These are phyloP conservation scores for Tipula vernalis DNA, from an alignment of 2,888 invertebrate genomes.

Conservation along the genomic window DNA sequence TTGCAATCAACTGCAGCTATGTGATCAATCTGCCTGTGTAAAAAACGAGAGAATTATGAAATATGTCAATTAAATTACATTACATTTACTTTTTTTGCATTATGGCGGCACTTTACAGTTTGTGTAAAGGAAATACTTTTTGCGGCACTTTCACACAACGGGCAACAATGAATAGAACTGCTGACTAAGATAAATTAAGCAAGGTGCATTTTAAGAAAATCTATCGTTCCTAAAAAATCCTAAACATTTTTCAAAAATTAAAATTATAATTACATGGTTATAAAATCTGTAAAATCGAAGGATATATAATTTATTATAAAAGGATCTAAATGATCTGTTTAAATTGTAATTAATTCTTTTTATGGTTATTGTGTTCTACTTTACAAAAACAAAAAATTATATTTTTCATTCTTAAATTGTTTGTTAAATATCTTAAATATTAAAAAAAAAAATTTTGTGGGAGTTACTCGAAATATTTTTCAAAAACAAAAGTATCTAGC, in stretches of 20 bases:
- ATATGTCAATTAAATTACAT: too few relatives aligned
- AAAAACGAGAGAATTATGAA: too few relatives aligned
- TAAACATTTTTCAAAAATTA: not conserved
- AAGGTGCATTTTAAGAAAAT: not conserved
- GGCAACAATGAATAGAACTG: not conserved
- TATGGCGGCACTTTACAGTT: too few relatives aligned
- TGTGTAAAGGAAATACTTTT: not conserved
- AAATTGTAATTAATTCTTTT: not conserved
- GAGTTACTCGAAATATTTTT: not conserved
- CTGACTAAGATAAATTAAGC: not conserved
- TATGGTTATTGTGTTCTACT: not conserved
- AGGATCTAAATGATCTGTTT: not conserved
- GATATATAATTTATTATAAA: not conserved
- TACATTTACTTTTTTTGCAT: too few relatives aligned
- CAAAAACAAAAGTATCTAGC: not conserved
- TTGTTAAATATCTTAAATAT: not conserved
- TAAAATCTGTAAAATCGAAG: not conserved
- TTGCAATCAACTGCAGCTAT: too few relatives aligned
- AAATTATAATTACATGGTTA: not conserved
- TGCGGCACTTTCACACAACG: not conserved
- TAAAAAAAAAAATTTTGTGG: not conserved
- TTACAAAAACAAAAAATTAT: not conserved
- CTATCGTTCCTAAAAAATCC: not conserved
- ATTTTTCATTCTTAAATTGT: not conserved
- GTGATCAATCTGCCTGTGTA: too few relatives aligned